phyloP scores from a whole-genome alignment of 2,797 vertebrate genomes.

The Enteromius afrohamiltoni region DNA sequence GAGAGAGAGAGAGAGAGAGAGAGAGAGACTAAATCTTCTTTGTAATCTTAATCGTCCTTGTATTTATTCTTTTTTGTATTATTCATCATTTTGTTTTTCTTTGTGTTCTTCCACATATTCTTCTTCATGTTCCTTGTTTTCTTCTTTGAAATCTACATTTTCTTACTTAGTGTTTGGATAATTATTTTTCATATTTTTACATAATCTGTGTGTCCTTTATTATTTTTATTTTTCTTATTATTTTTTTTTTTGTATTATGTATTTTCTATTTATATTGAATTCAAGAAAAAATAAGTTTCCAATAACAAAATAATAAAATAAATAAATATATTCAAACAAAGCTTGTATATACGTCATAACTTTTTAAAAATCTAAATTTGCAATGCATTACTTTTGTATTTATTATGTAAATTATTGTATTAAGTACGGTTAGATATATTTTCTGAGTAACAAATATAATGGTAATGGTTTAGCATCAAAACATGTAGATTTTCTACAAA shows the following conservation, averaged over 20 bases:
- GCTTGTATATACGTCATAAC: background rate
- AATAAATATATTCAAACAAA: no score
- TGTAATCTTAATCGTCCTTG: background rate
- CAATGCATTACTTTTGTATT: background rate
- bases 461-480: background rate
- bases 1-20: no score
- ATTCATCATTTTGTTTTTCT: background rate
- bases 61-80: background rate
- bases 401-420: no score
- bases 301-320: background rate
- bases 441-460: background rate
- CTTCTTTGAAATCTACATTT: background rate
- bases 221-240: background rate
- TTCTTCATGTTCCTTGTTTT: background rate
- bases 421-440: background rate
- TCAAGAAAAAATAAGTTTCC: background rate
- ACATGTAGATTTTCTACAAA: background rate
- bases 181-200: no score
- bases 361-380: no score
- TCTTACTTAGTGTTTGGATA: no score
- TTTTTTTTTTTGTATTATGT: background rate
- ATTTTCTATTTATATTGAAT: background rate
- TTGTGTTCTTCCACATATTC: background rate
- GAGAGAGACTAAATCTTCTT: background rate
- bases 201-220: background rate